Conservation (phyloP, 2,888 invertebrate genomes). For the Drosophila mimetica region DNA sequence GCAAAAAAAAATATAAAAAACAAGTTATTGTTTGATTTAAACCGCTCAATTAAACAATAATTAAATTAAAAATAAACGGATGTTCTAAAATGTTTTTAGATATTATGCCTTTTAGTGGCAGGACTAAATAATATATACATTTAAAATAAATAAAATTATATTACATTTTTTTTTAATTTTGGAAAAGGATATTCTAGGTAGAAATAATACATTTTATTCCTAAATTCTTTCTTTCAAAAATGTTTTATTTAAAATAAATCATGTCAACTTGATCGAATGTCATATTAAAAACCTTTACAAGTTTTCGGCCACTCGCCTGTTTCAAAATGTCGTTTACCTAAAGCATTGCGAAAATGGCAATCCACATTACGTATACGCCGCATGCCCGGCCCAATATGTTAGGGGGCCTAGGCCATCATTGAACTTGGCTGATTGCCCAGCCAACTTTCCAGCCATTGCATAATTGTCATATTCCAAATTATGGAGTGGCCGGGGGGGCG, state of each 20-base stretch:
- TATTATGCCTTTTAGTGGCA: too few species aligned
- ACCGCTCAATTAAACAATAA: neutral
- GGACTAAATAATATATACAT: neutral
- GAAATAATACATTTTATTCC: too few species aligned
- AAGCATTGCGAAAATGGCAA: constrained; percentile 15
- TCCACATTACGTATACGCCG: constrained; percentile 57
- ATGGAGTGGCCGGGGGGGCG: constrained; percentile 45
- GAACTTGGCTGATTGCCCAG: constrained; percentile 70
- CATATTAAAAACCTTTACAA: neutral
- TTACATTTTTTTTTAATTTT: neutral
- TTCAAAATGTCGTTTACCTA: constrained; percentile 9
- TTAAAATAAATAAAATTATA: neutral
- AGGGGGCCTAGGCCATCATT: constrained; percentile 41
- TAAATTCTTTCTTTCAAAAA: neutral
- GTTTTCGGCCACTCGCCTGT: too few species aligned
- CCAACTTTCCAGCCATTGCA: constrained; percentile 54
- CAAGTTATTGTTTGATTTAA: neutral
- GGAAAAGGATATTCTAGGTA: neutral
- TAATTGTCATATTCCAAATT: constrained; percentile 68
- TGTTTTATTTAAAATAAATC: neutral
- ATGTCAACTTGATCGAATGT: too few species aligned
- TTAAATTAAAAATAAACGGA: neutral
- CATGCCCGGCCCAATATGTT: constrained; percentile 41
- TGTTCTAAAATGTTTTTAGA: neutral
- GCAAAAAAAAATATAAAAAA: neutral